phyloP scores from a whole-genome alignment of 53 echinoderm and acorn worm species.

The Arbacia lixula region DNA sequence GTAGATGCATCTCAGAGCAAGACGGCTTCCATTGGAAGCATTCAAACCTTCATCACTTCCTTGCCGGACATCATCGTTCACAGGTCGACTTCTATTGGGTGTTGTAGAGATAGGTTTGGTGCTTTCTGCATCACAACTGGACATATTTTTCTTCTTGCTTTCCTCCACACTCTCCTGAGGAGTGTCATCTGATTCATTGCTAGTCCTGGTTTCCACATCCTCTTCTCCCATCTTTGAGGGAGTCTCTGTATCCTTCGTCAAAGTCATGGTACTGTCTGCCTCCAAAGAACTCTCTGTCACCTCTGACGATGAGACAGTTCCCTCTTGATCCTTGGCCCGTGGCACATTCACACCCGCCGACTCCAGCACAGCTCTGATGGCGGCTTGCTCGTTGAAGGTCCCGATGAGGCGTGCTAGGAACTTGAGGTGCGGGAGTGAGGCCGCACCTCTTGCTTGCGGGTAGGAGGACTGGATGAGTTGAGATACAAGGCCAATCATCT shows the following conservation, averaged over 20 bases:
- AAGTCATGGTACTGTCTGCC: background rate
- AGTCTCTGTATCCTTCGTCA: background rate
- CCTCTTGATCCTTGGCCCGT: background rate
- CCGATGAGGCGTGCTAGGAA: slow-evolving; percentile 54
- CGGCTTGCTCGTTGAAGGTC: background rate
- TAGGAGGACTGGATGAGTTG: slow-evolving; percentile 48
- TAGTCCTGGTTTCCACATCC: background rate
- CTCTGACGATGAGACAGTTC: slow-evolving; percentile 1
- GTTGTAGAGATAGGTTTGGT: too few species aligned
- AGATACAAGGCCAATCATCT: slow-evolving; percentile 49
- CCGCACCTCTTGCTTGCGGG: background rate
- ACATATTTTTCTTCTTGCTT: background rate
- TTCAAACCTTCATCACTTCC: too few species aligned
- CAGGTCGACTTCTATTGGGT: too few species aligned
- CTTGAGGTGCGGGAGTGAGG: slow-evolving; percentile 53
- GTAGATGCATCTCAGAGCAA: slow-evolving; percentile 59
- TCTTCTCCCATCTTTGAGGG: background rate
- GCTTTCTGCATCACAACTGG: background rate
- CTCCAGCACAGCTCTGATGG: slow-evolving; percentile 5
- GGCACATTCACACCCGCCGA: background rate
- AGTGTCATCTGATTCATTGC: background rate
- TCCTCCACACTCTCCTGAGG: background rate
- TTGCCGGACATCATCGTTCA: background rate
- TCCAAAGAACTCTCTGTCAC: too few species aligned
- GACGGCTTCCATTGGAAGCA: too few species aligned